A percentile compares a stretch with the other conserved stretches of the same genome.
Evolutionary conservation across 2,888 invertebrate species (phyloP).

Genomic region (Drosophila sordidapex): DNA sequence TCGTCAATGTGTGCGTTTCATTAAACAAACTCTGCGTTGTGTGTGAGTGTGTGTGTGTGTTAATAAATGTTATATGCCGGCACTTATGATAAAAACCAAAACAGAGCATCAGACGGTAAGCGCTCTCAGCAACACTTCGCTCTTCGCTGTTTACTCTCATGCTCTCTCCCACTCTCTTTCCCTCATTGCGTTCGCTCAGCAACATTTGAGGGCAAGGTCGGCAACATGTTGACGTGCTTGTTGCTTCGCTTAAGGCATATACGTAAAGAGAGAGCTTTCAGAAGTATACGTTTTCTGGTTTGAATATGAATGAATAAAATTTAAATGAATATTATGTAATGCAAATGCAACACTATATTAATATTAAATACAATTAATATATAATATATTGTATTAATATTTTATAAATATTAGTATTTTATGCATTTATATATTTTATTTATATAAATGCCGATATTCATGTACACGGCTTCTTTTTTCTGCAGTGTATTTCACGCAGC

Average conservation of each 20-base stretch:
- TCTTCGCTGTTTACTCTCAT: not conserved
- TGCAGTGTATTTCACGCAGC: constrained; percentile 26
- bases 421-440: not conserved
- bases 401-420: not conserved
- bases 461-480: not conserved
- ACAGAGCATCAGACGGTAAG: constrained; percentile 56
- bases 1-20: constrained; percentile 29
- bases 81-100: constrained; percentile 57
- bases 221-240: constrained; percentile 67
- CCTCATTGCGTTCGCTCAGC: constrained; percentile 32
- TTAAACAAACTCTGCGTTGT: constrained; percentile 31
- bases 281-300: not conserved
- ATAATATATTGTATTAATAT: not conserved
- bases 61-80: constrained; percentile 44
- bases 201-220: constrained; percentile 71
- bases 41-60: constrained; percentile 15
- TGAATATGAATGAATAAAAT: not conserved
- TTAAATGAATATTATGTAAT: not conserved
- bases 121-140: constrained; percentile 16
- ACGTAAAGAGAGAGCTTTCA: constrained; percentile 4
- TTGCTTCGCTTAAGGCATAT: constrained; percentile 37
- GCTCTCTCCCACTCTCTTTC: constrained; percentile 4
- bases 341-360: not conserved
- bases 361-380: not conserved
- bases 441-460: not conserved